These are phyloP conservation scores for Tipula lateralis DNA, from an alignment of 2,888 invertebrate species.

Conservation along the genomic window DNA sequence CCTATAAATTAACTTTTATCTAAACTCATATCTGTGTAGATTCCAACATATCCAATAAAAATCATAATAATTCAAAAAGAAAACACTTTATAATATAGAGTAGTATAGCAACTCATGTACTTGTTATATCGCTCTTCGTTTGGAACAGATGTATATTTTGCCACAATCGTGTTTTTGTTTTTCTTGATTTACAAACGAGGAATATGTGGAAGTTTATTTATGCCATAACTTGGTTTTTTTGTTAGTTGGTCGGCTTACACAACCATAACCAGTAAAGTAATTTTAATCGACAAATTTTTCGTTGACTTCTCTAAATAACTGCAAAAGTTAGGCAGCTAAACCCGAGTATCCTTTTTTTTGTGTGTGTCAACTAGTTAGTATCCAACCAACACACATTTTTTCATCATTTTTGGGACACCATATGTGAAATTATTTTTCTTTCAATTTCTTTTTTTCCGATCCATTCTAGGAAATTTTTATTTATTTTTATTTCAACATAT, in stretches of 20 bases:
- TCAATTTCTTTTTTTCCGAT: background rate
- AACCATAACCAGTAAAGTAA: background rate
- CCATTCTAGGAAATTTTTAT: background rate
- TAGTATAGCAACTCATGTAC: background rate
- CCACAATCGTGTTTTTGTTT: background rate
- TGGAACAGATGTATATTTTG: background rate
- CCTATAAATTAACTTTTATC: background rate
- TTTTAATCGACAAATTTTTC: background rate
- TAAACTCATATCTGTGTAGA: background rate
- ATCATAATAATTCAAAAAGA: background rate
- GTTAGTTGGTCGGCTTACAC: background rate
- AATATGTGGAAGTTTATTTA: background rate
- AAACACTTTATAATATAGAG: background rate
- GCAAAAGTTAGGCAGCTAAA: background rate
- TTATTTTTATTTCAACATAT: background rate
- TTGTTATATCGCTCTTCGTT: background rate
- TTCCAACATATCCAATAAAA: slow-evolving; percentile 7
- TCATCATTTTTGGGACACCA: background rate
- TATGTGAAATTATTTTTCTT: background rate
- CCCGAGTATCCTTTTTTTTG: background rate
- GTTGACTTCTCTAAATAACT: background rate
- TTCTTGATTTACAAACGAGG: background rate
- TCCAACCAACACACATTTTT: background rate
- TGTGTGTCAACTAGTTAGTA: background rate
- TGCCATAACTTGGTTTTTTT: background rate